Percentiles rank a stretch among this genome's conserved stretches.
phyloP scores from a whole-genome alignment of 2,113 vertebrate species.

The Neodon shergylaensis region DNA sequence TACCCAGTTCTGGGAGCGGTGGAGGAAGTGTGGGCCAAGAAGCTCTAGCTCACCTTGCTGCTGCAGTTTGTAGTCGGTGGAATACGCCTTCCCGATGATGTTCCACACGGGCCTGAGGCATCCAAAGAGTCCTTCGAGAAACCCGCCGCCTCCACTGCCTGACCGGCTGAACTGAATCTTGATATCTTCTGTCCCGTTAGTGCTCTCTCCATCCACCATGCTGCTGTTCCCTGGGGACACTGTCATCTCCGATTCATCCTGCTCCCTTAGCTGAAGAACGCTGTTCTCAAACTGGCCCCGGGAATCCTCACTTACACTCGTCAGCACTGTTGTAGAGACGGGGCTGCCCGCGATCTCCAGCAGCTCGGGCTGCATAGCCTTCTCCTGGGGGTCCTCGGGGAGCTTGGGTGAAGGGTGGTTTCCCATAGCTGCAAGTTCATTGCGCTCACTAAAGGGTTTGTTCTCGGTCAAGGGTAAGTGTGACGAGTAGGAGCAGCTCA shows the following conservation, averaged over 20 bases:
- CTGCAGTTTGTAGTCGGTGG: constrained; percentile 98
- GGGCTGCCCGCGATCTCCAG: constrained; percentile 85
- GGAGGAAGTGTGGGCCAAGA: neutral
- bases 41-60: constrained; percentile 92
- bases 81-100: constrained; percentile 98
- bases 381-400: constrained; percentile 90
- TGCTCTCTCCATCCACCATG: constrained; percentile 85
- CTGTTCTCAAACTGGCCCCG: constrained; percentile 98
- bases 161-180: constrained; percentile 96
- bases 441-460: constrained; percentile 82
- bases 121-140: constrained; percentile 97
- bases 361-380: constrained; percentile 86
- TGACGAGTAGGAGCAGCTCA: constrained; percentile 93
- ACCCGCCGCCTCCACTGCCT: constrained; percentile 91
- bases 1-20: neutral
- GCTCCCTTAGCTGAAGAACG: constrained; percentile 95
- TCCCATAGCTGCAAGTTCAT: constrained; percentile 84
- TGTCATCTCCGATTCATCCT: constrained; percentile 89
- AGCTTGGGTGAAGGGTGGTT: constrained; percentile 87
- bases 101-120: constrained; percentile 98
- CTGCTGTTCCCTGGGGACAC: constrained; percentile 86
- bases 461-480: constrained; percentile 91
- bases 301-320: constrained; percentile 92
- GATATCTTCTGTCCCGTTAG: constrained; percentile 88
- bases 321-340: constrained; percentile 88